Evolutionary conservation across 2,888 invertebrate genomes (phyloP), one percentile per base, ranked within the genome.

Genomic region (Tetramorium bicarinatum): DNA sequence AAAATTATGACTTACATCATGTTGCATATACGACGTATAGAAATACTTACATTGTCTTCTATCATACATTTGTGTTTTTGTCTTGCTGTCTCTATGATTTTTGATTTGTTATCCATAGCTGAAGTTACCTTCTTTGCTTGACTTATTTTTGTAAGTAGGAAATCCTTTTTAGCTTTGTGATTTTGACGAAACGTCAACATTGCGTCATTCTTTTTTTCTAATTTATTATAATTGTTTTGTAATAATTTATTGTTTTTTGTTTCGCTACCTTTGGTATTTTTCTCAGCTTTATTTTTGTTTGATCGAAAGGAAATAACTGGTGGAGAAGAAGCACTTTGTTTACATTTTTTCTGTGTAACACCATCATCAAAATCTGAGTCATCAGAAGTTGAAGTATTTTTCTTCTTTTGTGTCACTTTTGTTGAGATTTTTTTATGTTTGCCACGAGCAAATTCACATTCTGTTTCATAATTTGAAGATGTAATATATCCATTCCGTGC

Each of bases 381-480:
- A 34, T 69, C 29, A 47, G 44, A 67, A 67, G 15, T 47, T 47
- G 47, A 47, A 47, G 1, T 66, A 47, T 44, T 44, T 67, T 47
- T 67, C 41, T 47, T 67, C 8, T 66, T 66, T 59, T 59, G 11
- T 61, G 8, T 61, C 34, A 61, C 18, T 8, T 44, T 15, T 67
- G 21, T 44, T 15, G 47, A 67, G 18, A 25, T 41, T 41, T 64
- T 64, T 64, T 64, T 64, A 64, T 21, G 41, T 64, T 64, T 64
- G 11, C 59, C 56, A 41, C 56, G 56, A 72, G 56, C 72, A 56
- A 72, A 72, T 72, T 56, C 67, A 34, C 4, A 18, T 25, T 56
- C 72, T 11, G 56, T 72, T 72, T 72, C 56, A 56, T 56, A 72
- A 41, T 56, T 72, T 2, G 56, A 72, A 56, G 72, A 72, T 25